A percentile compares a stretch with the other conserved stretches of the same genome.
These are phyloP conservation scores for Apis florea DNA, from an alignment of 1,140 invertebrate genomes.

Conservation along the genomic window DNA sequence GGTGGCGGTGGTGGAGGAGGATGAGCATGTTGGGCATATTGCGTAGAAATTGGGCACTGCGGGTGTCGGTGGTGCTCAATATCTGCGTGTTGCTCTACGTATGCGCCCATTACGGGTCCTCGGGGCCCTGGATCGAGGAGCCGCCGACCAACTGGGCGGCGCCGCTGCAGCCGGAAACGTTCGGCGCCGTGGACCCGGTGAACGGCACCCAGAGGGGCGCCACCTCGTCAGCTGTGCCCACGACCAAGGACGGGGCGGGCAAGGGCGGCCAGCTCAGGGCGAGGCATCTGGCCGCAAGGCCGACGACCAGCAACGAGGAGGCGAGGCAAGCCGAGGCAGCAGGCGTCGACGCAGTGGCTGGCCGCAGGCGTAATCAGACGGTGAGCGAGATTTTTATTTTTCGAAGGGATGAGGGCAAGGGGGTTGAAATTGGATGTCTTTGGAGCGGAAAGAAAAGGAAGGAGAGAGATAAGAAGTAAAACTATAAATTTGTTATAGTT, in stretches of 20 bases:
- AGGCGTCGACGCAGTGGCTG: constrained; percentile 25
- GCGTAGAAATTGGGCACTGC: constrained; percentile 86
- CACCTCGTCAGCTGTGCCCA: constrained; percentile 18
- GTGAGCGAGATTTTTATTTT: constrained; percentile 40
- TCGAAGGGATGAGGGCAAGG: no score
- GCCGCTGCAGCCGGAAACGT: constrained; percentile 63
- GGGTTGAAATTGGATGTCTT: no score
- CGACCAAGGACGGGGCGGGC: constrained; percentile 10
- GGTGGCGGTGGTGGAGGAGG: constrained; percentile 40
- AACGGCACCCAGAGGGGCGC: constrained; percentile 58
- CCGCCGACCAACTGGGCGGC: constrained; percentile 67
- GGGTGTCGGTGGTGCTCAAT: constrained; percentile 87
- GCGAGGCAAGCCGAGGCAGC: no score
- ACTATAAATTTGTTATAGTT: no score
- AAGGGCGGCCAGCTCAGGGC: constrained; percentile 15
- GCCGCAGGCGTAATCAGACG: constrained; percentile 62
- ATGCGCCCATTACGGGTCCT: constrained; percentile 81
- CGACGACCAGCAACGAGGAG: constrained; percentile 49
- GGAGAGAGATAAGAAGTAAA: no score
- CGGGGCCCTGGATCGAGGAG: constrained; percentile 78
- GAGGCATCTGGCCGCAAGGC: constrained; percentile 43
- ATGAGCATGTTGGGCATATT: constrained; percentile 63
- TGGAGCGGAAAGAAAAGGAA: no score
- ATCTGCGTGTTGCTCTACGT: constrained; percentile 86
- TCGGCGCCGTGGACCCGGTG: constrained; percentile 59